These are phyloP conservation scores for Sebastolobus altivelis DNA, from an alignment of 2,797 vertebrate genomes.

Conservation along the genomic window DNA sequence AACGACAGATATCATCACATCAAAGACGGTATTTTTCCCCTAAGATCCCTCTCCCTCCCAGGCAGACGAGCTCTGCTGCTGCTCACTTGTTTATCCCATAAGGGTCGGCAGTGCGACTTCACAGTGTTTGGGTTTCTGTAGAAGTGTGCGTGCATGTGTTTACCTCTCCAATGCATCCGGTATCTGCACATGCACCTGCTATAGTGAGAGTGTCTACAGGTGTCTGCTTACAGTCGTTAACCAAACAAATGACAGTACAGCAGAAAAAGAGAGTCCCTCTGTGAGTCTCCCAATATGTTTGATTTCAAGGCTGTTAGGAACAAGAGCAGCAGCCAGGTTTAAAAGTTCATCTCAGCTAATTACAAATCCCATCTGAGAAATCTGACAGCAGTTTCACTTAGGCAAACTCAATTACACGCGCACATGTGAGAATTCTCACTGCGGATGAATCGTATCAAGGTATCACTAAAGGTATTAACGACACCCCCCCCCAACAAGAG, in stretches of 20 bases:
- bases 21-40: conserved; percentile 70
- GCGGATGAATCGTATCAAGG: conserved; percentile 30
- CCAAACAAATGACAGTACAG: neutral
- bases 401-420: conserved; percentile 33
- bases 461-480: conserved; percentile 49
- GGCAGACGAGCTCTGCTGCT: conserved; percentile 57
- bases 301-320: conserved; percentile 47
- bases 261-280: neutral
- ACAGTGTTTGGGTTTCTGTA: conserved; percentile 45
- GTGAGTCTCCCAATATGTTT: conserved; percentile 20
- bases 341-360: conserved; percentile 67
- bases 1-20: conserved; percentile 76
- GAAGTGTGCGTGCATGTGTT: conserved; percentile 3
- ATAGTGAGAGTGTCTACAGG: conserved; percentile 5
- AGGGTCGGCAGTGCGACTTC: conserved; percentile 69
- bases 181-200: neutral
- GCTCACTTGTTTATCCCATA: conserved; percentile 79
- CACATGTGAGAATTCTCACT: conserved; percentile 36
- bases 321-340: conserved; percentile 42
- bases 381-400: conserved; percentile 55
- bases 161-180: neutral
- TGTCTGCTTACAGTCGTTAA: neutral
- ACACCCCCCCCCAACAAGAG: conserved; percentile 19
- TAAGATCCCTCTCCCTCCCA: conserved; percentile 54
- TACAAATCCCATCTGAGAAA: conserved; percentile 59